Conservation (phyloP, 2,888 invertebrate genomes). For the Sceliomorpha sp. region DNA sequence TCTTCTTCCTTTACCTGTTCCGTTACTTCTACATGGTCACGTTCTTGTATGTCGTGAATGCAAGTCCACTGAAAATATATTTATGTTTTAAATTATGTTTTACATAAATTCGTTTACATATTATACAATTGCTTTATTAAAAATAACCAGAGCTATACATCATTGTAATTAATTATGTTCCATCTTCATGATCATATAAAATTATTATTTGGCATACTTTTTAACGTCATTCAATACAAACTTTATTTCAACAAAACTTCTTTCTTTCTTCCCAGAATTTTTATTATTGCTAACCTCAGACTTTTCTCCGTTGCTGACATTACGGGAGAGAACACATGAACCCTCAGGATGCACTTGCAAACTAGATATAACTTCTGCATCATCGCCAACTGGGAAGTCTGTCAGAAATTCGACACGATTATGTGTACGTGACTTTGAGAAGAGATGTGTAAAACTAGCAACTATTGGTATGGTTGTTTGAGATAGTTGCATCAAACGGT, state of each 20-base stretch:
- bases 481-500: constrained; percentile 93
- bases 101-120: too few relatives aligned
- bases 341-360: constrained; percentile 94
- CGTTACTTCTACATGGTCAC: constrained; percentile 79
- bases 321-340: constrained; percentile 93
- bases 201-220: too few relatives aligned
- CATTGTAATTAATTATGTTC: too few relatives aligned
- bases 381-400: constrained; percentile 92
- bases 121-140: too few relatives aligned
- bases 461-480: constrained; percentile 90
- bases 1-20: constrained; percentile 68
- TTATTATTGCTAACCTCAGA: constrained; percentile 87
- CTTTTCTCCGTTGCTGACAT: constrained; percentile 91
- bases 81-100: not conserved
- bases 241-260: too few relatives aligned
- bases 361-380: constrained; percentile 94
- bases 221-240: too few relatives aligned
- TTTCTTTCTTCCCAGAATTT: constrained; percentile 19
- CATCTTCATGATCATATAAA: too few relatives aligned
- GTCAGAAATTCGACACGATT: constrained; percentile 95
- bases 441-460: constrained; percentile 90
- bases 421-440: constrained; percentile 86
- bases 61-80: constrained; percentile 90
- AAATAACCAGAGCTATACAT: too few relatives aligned
- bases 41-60: constrained; percentile 94